These are phyloP conservation scores for Ovis canadensis DNA, from an alignment of 2,113 vertebrate species.

Conservation along the genomic window DNA sequence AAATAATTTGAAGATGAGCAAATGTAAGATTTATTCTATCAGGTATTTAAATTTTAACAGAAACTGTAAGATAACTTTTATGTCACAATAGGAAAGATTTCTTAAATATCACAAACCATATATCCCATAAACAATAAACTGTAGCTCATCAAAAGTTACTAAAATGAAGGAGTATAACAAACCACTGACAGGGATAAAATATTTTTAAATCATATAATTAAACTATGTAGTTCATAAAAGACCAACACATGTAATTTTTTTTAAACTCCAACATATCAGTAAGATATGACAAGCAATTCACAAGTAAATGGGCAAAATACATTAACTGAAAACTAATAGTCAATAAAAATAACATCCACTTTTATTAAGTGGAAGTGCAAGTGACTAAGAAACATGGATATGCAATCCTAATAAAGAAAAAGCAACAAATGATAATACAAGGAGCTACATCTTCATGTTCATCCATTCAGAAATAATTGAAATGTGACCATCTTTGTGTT, in stretches of 20 bases:
- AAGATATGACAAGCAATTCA: not conserved
- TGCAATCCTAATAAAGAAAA: not conserved
- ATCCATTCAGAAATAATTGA: not conserved
- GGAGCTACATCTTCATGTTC: not conserved
- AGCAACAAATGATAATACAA: not conserved
- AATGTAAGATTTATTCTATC: not conserved
- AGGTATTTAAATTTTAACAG: not conserved
- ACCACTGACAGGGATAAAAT: not conserved
- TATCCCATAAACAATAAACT: not conserved
- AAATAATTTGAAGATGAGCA: not conserved
- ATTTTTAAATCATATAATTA: not conserved
- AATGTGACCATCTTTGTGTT: not conserved
- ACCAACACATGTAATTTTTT: not conserved
- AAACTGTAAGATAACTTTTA: not conserved
- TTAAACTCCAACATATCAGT: not conserved
- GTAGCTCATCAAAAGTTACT: not conserved
- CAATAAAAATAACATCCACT: not conserved
- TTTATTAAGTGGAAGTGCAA: not conserved
- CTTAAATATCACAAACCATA: not conserved
- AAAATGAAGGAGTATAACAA: not conserved
- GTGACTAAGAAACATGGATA: not conserved
- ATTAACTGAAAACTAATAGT: not conserved
- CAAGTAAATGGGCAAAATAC: not conserved
- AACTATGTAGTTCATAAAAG: not conserved
- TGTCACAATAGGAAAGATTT: not conserved